A percentile compares a stretch with the other conserved stretches of the same genome.
phyloP scores from a whole-genome alignment of 1,140 invertebrate species.

The Bacillus rossius region DNA sequence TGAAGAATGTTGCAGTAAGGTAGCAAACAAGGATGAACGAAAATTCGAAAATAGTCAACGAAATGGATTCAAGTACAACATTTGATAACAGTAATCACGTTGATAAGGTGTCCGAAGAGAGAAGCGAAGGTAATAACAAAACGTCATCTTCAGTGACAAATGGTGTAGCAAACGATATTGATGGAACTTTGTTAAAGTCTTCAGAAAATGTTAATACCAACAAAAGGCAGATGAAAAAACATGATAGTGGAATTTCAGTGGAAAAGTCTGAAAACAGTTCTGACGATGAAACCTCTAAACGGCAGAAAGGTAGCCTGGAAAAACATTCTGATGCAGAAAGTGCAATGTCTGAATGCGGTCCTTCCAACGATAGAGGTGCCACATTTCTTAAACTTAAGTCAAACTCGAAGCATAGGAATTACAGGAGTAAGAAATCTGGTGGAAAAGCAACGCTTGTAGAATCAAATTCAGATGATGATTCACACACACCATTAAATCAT shows the following conservation, averaged over 20 bases:
- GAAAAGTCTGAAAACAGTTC: slow-evolving; percentile 35
- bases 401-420: slow-evolving; percentile 6
- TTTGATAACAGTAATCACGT: too few relatives aligned
- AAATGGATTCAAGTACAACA: too few relatives aligned
- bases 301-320: slow-evolving; percentile 23
- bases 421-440: slow-evolving; percentile 9
- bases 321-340: background rate
- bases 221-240: slow-evolving; percentile 33
- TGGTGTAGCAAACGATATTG: too few relatives aligned
- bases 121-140: too few relatives aligned
- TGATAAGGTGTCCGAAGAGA: too few relatives aligned
- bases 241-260: slow-evolving; percentile 37
- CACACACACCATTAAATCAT: background rate
- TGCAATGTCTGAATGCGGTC: background rate
- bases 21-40: too few relatives aligned
- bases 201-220: background rate
- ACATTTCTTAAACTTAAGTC: slow-evolving; percentile 5
- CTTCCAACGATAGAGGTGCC: background rate
- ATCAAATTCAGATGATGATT: slow-evolving; percentile 5
- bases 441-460: background rate
- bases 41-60: too few relatives aligned
- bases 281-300: slow-evolving; percentile 34
- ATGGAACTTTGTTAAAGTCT: too few relatives aligned
- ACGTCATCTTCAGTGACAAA: too few relatives aligned
- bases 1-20: too few relatives aligned